Evolutionary conservation across 2,888 invertebrate genomes (phyloP).

Genomic region (Caradrina kadenii): DNA sequence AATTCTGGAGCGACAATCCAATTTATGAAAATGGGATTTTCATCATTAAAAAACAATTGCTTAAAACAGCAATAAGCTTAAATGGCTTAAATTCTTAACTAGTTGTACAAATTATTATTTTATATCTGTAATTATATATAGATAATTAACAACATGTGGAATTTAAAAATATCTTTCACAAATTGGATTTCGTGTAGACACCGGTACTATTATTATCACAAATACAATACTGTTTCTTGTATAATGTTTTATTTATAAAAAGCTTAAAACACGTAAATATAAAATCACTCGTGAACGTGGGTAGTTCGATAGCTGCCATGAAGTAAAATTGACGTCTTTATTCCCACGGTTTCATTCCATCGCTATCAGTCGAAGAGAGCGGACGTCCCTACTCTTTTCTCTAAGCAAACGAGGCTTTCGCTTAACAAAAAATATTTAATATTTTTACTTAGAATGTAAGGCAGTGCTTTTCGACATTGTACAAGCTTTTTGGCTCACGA

Average conservation of each 20-base stretch:
- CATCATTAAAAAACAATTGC: constrained; percentile 76
- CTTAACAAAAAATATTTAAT: constrained; percentile 73
- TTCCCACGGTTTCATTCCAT: constrained; percentile 71
- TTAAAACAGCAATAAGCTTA: constrained; percentile 84
- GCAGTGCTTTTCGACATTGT: constrained; percentile 85
- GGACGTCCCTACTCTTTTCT: constrained; percentile 72
- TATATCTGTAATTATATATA: constrained; percentile 67
- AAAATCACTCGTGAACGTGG: constrained; percentile 74
- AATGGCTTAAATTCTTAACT: constrained; percentile 76
- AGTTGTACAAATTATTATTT: constrained; percentile 74
- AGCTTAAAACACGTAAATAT: constrained; percentile 81
- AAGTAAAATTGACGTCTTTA: constrained; percentile 64
- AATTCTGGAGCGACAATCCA: constrained; percentile 75
- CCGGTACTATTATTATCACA: constrained; percentile 71
- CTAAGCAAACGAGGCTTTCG: constrained; percentile 72
- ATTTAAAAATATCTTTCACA: constrained; percentile 74
- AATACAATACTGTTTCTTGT: constrained; percentile 74
- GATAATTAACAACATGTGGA: constrained; percentile 67
- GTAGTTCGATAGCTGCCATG: constrained; percentile 77
- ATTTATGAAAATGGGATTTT: constrained; percentile 75
- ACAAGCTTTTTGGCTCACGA: constrained; percentile 80
- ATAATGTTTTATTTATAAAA: constrained; percentile 81
- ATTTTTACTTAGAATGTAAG: constrained; percentile 86
- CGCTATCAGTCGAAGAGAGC: constrained; percentile 75
- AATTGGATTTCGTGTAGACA: constrained; percentile 69